Percentiles rank a stretch among this genome's conserved stretches.
These are phyloP conservation scores for Falcaria lacertinaria DNA, from an alignment of 2,888 invertebrate species.

Conservation along the genomic window DNA sequence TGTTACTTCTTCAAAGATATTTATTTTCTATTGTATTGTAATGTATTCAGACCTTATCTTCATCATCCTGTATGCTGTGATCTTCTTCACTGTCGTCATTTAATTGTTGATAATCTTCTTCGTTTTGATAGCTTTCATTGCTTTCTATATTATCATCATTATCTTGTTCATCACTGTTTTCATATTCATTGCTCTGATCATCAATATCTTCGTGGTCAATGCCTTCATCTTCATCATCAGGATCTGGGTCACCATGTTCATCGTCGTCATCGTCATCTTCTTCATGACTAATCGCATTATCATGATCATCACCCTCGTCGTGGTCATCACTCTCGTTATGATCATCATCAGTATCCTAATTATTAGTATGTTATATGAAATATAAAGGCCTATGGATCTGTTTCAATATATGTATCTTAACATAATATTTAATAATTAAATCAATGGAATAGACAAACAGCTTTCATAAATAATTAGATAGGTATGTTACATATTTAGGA, in stretches of 20 bases:
- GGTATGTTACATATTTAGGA: too few species aligned
- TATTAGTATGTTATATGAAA: conserved; percentile 3
- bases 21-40: background rate
- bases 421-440: too few species aligned
- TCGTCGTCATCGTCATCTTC: conserved; percentile 25
- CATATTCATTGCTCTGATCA: conserved; percentile 33
- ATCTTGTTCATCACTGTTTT: conserved; percentile 35
- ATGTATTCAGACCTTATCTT: background rate
- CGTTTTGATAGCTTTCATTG: conserved; percentile 21
- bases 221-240: conserved; percentile 36
- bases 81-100: conserved; percentile 33
- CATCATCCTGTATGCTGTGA: conserved; percentile 14
- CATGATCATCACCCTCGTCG: conserved; percentile 22
- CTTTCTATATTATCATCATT: conserved; percentile 32
- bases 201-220: conserved; percentile 29
- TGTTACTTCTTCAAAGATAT: background rate
- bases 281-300: conserved; percentile 15
- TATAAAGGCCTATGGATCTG: too few species aligned
- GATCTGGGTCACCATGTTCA: too few species aligned
- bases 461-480: too few species aligned
- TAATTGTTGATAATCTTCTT: conserved; percentile 26
- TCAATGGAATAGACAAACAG: too few species aligned
- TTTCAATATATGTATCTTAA: too few species aligned
- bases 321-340: conserved; percentile 28
- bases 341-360: conserved; percentile 42